Evolutionary conservation across 2,888 invertebrate genomes (phyloP).

Genomic region (Liodrosophila aerea): DNA sequence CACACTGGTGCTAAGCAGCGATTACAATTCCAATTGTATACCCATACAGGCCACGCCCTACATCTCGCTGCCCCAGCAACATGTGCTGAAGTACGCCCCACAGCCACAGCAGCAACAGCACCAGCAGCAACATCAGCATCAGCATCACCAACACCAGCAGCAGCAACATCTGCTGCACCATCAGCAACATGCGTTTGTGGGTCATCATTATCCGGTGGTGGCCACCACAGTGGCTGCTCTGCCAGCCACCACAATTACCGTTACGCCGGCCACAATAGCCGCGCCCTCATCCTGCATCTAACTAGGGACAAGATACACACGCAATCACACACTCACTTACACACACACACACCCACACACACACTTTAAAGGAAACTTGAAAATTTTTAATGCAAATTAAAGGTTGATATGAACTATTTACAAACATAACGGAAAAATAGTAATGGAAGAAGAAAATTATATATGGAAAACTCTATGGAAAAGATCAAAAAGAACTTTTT

Average conservation of each 20-base stretch:
- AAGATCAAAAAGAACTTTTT: slow-evolving; percentile 51
- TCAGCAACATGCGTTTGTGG: slow-evolving; percentile 53
- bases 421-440: slow-evolving; percentile 51
- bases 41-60: slow-evolving; percentile 75
- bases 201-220: slow-evolving; percentile 59
- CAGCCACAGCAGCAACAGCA: slow-evolving; percentile 44
- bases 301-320: slow-evolving; percentile 22
- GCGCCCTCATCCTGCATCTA: slow-evolving; percentile 69
- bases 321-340: slow-evolving; percentile 20
- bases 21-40: slow-evolving; percentile 80
- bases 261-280: slow-evolving; percentile 60
- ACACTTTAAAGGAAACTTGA: slow-evolving; percentile 29
- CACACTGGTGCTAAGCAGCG: slow-evolving; percentile 76
- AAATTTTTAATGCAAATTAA: slow-evolving; percentile 72
- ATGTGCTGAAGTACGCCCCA: slow-evolving; percentile 59
- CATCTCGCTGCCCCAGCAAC: slow-evolving; percentile 61
- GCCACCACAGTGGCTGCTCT: slow-evolving; percentile 66
- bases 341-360: slow-evolving; percentile 18
- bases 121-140: slow-evolving; percentile 57
- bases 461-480: slow-evolving; percentile 59
- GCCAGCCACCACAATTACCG: slow-evolving; percentile 69
- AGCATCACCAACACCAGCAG: slow-evolving; percentile 46
- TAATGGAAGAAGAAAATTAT: slow-evolving; percentile 26
- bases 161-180: slow-evolving; percentile 33
- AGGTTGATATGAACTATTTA: slow-evolving; percentile 81